Base-by-base conservation (phyloP, 2,888 invertebrate species). In the Pharmacophagus antenor region DNA sequence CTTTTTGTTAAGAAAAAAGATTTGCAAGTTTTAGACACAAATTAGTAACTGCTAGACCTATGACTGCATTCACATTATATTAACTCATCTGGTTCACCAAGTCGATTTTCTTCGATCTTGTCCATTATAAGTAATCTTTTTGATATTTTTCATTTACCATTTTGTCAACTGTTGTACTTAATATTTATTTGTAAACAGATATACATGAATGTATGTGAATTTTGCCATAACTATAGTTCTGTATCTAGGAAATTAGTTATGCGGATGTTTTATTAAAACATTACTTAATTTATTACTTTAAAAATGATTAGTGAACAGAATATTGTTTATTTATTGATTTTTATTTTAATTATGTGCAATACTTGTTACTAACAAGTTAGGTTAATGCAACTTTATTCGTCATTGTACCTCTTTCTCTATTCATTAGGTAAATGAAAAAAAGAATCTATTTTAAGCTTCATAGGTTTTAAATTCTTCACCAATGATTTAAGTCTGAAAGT, bases 1-100 rank as follows among this genome's bases (percentile, higher is more conserved):
- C 22, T 61, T 2, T 52, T 61, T 23, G 53, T 61, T 15, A 57
- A 56, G 15, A 61, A 57, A 22, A 61, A 53, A 42, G 56, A 61
- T 21, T 31, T 51, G 21, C 20, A 31, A 37, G 2, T 37, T 21
- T 6, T 31, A 27, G 20, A 18, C 8, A 18, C 15, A 7, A 10
- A 44, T 44, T 8, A 44, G 42, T 44, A 18, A n/a, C 42, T 20
- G 4, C 5, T 10, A 15, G 31, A 12, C 12, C 2, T 15, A 7
- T 12, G n/a, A n/a, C n/a, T n/a, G 15, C 2, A 31, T 27, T 2
- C 12, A 1, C 12, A 2, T 31, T 31, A n/a, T 15, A n/a, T 15
- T 37, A 2, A 15, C 15, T 15, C 15, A 15, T n/a, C 2, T 5
- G 2, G 15, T n/a, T n/a, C 3, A n/a, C 4, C 37, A n/a, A 37